A percentile compares a stretch with the other conserved stretches of the same genome.
phyloP scores from a whole-genome alignment of 1,140 invertebrate species.

The Ganaspis sp. region DNA sequence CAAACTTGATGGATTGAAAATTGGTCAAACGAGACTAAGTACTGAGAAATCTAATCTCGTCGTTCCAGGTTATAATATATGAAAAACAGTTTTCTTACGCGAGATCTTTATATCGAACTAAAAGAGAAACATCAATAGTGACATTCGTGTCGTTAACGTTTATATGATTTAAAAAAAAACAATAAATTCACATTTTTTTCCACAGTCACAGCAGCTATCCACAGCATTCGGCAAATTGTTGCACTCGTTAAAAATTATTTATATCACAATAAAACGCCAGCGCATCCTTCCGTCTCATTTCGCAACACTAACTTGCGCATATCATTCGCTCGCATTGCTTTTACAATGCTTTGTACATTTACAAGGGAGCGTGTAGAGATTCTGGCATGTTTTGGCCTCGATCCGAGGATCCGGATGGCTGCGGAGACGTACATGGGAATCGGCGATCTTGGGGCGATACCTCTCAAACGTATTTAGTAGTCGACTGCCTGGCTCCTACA shows the following conservation, averaged over 20 bases:
- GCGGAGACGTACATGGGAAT: conserved; percentile 55
- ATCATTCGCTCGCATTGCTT: conserved; percentile 31
- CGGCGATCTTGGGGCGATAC: conserved; percentile 51
- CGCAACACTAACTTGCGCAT: conserved; percentile 20
- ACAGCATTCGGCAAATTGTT: conserved; percentile 63
- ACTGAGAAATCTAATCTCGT: neutral
- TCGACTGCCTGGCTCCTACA: conserved; percentile 20
- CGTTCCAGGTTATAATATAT: neutral
- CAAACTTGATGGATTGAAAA: conserved; percentile 1
- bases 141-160: conserved; percentile 31
- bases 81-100: neutral
- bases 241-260: conserved; percentile 66
- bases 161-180: conserved; percentile 39
- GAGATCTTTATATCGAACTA: conserved; percentile 10
- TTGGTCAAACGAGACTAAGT: conserved; percentile 11
- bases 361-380: conserved; percentile 61
- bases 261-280: conserved; percentile 73
- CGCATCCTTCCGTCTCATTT: conserved; percentile 55
- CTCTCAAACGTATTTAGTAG: conserved; percentile 4
- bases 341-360: conserved; percentile 37
- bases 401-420: conserved; percentile 59
- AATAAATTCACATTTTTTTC: conserved; percentile 43
- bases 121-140: neutral
- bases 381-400: conserved; percentile 72
- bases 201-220: conserved; percentile 62